Evolutionary conservation across 1,140 invertebrate species (phyloP).

Genomic region (Ostrea denselamellosa): DNA sequence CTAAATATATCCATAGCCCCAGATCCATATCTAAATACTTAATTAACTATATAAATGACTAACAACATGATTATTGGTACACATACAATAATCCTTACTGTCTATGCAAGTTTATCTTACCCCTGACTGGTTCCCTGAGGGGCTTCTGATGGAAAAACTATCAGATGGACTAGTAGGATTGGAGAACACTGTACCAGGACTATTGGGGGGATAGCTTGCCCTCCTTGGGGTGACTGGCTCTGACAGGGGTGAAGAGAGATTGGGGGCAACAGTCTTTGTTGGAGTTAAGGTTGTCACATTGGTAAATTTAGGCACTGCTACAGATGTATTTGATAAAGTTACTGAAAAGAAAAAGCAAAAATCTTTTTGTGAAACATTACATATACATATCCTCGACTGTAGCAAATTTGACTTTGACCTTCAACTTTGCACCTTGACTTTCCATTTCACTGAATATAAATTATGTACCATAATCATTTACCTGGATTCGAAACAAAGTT

Average conservation of each 20-base stretch:
- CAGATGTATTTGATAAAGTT: neutral
- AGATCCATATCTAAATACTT: too few species aligned
- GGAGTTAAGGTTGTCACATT: conserved; percentile 1
- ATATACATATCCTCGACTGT: neutral
- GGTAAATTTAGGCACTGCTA: neutral
- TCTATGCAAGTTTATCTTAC: neutral
- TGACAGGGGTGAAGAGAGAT: neutral
- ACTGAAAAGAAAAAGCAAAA: neutral
- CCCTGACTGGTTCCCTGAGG: conserved; percentile 8
- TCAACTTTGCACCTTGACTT: too few species aligned
- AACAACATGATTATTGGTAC: too few species aligned
- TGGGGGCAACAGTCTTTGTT: neutral
- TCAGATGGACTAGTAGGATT: conserved; percentile 13
- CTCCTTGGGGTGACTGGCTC: neutral
- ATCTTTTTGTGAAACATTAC: neutral
- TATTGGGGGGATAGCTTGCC: neutral
- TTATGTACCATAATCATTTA: neutral
- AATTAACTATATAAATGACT: too few species aligned
- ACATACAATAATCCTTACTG: too few species aligned
- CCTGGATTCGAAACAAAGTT: conserved; percentile 35
- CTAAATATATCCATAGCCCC: too few species aligned
- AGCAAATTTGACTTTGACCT: too few species aligned
- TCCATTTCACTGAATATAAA: neutral
- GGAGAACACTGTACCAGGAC: neutral
- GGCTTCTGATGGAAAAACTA: neutral